Percentiles rank a stretch among this genome's conserved stretches.
phyloP scores from a whole-genome alignment of 2,888 invertebrate genomes.

The Drosophila emarginata region DNA sequence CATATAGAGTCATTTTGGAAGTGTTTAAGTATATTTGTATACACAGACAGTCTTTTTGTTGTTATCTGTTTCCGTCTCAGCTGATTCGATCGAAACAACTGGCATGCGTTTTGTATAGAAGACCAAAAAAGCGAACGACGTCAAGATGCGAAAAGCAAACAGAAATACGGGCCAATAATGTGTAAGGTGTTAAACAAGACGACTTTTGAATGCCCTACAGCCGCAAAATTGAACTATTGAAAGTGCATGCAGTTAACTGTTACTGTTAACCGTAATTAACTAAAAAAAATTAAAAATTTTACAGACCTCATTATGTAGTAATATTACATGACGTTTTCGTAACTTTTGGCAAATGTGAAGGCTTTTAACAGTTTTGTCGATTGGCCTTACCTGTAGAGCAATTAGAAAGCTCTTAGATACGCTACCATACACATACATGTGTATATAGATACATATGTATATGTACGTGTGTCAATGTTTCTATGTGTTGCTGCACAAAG shows the following conservation, averaged over 20 bases:
- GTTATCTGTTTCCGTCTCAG: conserved; percentile 26
- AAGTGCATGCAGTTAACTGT: no score
- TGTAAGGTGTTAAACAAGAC: neutral
- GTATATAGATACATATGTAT: neutral
- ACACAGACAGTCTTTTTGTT: neutral
- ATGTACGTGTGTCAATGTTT: neutral
- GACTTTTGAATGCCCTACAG: conserved; percentile 26
- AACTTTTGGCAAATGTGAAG: neutral
- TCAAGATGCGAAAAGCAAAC: conserved; percentile 61
- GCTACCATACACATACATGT: neutral
- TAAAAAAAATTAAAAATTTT: no score
- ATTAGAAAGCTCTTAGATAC: conserved; percentile 26
- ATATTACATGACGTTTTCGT: neutral
- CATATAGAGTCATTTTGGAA: neutral
- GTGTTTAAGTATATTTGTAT: neutral
- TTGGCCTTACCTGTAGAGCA: conserved; percentile 23
- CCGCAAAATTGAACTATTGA: neutral
- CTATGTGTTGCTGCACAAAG: conserved; percentile 39
- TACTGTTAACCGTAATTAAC: no score
- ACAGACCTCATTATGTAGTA: no score
- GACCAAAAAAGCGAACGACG: conserved; percentile 46
- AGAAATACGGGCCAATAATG: conserved; percentile 44
- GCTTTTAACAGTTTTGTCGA: neutral
- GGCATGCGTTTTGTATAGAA: conserved; percentile 56
- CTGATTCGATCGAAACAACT: conserved; percentile 44